Percentiles rank a stretch among this genome's conserved stretches.
Evolutionary conservation across 2,797 vertebrate species (phyloP).

Genomic region (Huso huso): DNA sequence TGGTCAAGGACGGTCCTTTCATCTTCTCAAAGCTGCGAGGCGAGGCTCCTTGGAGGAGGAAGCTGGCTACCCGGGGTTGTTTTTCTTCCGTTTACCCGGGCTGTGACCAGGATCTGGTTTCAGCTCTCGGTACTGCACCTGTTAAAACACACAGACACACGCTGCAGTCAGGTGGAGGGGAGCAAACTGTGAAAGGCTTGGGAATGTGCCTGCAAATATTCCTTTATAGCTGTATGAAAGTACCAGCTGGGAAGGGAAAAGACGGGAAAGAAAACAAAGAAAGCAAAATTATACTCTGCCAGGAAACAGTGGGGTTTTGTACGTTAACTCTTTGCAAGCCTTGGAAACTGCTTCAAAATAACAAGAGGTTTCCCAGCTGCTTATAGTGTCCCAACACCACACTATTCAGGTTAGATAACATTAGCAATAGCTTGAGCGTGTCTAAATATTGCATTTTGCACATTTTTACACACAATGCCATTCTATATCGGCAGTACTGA

Average conservation of each 20-base stretch:
- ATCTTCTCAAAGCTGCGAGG: constrained; percentile 46
- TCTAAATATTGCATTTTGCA: too few relatives aligned
- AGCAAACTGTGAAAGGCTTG: constrained; percentile 58
- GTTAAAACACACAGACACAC: constrained; percentile 80
- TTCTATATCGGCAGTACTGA: too few relatives aligned
- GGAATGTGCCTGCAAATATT: too few relatives aligned
- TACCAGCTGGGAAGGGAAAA: constrained; percentile 54
- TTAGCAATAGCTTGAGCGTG: too few relatives aligned
- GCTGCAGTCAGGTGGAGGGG: constrained; percentile 60
- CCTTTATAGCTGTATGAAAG: constrained; percentile 27
- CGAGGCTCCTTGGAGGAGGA: constrained; percentile 41
- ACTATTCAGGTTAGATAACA: too few relatives aligned
- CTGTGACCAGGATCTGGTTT: constrained; percentile 89
- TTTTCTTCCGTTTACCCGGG: constrained; percentile 97
- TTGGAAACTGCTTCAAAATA: too few relatives aligned
- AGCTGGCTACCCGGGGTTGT: constrained; percentile 76
- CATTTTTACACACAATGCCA: too few relatives aligned
- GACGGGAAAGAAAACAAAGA: constrained; percentile 52
- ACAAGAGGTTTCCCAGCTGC: too few relatives aligned
- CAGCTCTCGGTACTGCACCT: constrained; percentile 96
- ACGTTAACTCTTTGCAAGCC: constrained; percentile 23
- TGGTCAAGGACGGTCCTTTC: constrained; percentile 42
- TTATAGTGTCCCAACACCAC: too few relatives aligned
- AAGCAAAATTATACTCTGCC: constrained; percentile 29
- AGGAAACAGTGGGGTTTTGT: constrained; percentile 20